phyloP scores from a whole-genome alignment of 2,888 invertebrate species.

The Xestoiulus laeticollis region DNA sequence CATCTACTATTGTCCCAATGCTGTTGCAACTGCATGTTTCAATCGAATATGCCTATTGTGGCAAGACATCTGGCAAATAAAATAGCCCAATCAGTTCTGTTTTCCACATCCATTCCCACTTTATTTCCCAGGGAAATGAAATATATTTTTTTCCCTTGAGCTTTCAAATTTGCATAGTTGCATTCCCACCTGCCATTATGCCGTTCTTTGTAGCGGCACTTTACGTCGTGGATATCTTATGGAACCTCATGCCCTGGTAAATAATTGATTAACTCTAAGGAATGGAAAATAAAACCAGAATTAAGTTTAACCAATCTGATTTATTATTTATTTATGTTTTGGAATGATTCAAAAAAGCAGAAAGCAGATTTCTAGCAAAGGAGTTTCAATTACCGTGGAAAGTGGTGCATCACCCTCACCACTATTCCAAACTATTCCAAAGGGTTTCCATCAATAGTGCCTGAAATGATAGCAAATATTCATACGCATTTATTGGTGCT shows the following conservation, averaged over 20 bases:
- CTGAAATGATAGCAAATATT: no score
- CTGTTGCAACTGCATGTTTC: not conserved
- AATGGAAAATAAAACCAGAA: not conserved
- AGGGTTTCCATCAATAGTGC: no score
- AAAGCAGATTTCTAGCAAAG: not conserved
- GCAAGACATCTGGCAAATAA: no score
- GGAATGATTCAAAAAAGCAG: slow-evolving; percentile 5
- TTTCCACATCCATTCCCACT: not conserved
- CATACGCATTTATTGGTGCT: no score
- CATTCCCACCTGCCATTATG: not conserved
- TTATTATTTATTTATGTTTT: not conserved
- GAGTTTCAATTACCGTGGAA: not conserved
- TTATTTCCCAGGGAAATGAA: not conserved
- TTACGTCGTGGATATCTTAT: not conserved
- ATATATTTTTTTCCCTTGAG: not conserved
- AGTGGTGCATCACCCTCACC: not conserved
- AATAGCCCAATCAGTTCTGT: not conserved
- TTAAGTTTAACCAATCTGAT: slow-evolving; percentile 16
- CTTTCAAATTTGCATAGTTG: not conserved
- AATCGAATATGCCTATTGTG: not conserved
- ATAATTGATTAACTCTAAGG: not conserved
- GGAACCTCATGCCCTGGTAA: not conserved
- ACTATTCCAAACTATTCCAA: no score
- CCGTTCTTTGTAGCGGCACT: not conserved
- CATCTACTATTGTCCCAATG: not conserved